Evolutionary conservation across 2,797 vertebrate species (phyloP), one percentile per base, ranked within the genome.

Genomic region (Hippocampus kuda): DNA sequence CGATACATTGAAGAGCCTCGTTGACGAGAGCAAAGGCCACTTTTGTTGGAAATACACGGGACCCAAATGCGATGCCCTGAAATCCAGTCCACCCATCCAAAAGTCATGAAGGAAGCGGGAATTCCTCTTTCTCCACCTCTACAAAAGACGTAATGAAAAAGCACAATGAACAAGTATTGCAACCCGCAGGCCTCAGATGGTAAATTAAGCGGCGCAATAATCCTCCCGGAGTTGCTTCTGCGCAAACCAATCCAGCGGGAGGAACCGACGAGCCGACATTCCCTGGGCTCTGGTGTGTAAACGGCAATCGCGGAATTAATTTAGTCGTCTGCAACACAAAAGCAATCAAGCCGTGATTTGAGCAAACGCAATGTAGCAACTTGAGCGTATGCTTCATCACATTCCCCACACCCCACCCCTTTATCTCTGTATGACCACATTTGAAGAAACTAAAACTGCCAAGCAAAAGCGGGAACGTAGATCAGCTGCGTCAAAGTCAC

Each of bases 251-350:
- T 84, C 77, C 77, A 78, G 79, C 64, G 73, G 78, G 74, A 82
- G 83, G 79, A 78, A 85, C 85, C 73, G 86, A 83, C 79, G 84
- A 79, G 68, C 76, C 76, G 81, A 85, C 74, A 79, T 77, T 70
- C 76, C 30, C 73, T 49, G 18, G 5, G 70, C 75, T 84, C 69
- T 68, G 76, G 81, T 75, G 75, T 62, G 72, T 68, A 42, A 54
- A 67, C 20, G 2, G 30, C 18, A 56, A 34, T 30, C n/a, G 53
- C 69, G 48, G 73, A 75, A 81, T 80, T 79, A 84, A 87, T 74
- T 78, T 71, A 80, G 78, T 88, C 75, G 76, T 75, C 72, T 75
- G 65, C 44, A 64, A 81, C 74, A 70, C 70, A 34, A 2, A 84
- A 69, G 70, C 80, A 81, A 85, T 85, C 77, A 81, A 75, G 65